These are phyloP conservation scores for Leptatherina wallacei DNA, from an alignment of 2,797 vertebrate species.

Conservation along the genomic window DNA sequence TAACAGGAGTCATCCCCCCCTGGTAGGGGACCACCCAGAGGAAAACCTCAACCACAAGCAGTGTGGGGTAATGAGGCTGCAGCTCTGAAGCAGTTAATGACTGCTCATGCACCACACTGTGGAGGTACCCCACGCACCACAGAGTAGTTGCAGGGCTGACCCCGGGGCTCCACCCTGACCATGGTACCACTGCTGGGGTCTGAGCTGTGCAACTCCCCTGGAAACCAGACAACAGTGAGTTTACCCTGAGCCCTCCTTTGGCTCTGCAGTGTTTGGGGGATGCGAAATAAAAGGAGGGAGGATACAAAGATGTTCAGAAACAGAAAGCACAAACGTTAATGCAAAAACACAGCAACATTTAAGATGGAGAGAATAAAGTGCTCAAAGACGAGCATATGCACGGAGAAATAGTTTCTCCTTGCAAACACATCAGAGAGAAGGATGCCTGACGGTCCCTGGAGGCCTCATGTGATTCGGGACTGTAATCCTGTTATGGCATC, in stretches of 20 bases:
- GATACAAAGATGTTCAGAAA: slow-evolving; percentile 1
- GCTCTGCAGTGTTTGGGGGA: slow-evolving; percentile 10
- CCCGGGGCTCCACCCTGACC: slow-evolving; percentile 53
- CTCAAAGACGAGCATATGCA: slow-evolving; percentile 58
- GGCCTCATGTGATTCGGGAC: slow-evolving; percentile 71
- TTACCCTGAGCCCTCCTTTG: slow-evolving; percentile 38
- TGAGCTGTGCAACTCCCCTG: slow-evolving; percentile 21
- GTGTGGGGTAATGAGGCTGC: slow-evolving; percentile 61
- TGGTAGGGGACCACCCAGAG: slow-evolving; percentile 52
- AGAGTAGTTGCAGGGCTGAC: slow-evolving; percentile 47
- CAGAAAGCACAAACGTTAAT: slow-evolving; percentile 21
- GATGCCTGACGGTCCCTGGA: slow-evolving; percentile 68
- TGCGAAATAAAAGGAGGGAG: slow-evolving; percentile 8
- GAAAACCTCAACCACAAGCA: slow-evolving; percentile 47
- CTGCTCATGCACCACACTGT: slow-evolving; percentile 39
- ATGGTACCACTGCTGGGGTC: slow-evolving; percentile 17
- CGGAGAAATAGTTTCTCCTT: slow-evolving; percentile 65
- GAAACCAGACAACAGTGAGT: slow-evolving; percentile 28
- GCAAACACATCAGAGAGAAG: slow-evolving; percentile 71
- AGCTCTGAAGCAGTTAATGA: slow-evolving; percentile 54
- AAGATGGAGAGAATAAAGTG: slow-evolving; percentile 54
- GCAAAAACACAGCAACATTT: slow-evolving; percentile 13
- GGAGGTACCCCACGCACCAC: slow-evolving; percentile 26
- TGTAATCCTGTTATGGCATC: slow-evolving; percentile 83
- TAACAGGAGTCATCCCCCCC: slow-evolving; percentile 47